These are phyloP conservation scores for Dolichallabes microphthalmus DNA, from an alignment of 2,113 vertebrate species.

Conservation along the genomic window DNA sequence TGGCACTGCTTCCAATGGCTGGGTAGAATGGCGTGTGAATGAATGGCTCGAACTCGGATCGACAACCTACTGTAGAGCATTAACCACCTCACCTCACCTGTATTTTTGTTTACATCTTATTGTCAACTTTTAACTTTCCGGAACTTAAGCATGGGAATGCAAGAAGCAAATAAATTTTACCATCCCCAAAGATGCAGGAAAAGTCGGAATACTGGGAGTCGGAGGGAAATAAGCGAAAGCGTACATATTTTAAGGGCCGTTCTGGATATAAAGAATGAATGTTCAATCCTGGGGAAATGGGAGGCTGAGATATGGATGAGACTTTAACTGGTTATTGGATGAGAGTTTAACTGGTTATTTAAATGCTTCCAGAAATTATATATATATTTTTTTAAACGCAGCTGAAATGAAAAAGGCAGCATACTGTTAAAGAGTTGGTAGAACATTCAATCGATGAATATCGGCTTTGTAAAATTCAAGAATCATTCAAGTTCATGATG, in stretches of 20 bases:
- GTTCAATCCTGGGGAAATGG: not conserved
- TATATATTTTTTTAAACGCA: too few relatives aligned
- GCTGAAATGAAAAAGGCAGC: not conserved
- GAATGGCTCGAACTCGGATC: too few relatives aligned
- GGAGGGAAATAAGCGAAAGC: not conserved
- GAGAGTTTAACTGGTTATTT: constrained; percentile 9
- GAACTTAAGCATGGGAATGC: not conserved
- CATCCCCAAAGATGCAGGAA: not conserved
- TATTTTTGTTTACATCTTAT: not conserved
- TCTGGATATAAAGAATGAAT: not conserved
- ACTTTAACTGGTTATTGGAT: not conserved
- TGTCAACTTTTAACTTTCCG: not conserved
- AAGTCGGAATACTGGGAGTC: not conserved
- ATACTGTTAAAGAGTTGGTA: not conserved
- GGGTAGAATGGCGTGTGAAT: too few relatives aligned
- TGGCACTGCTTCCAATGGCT: too few relatives aligned
- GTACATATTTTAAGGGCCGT: not conserved
- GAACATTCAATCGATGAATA: not conserved
- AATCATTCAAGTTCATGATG: not conserved
- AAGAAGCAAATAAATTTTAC: not conserved
- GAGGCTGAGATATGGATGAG: not conserved
- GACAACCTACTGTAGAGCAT: too few relatives aligned
- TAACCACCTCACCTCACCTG: too few relatives aligned
- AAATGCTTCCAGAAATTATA: not conserved
- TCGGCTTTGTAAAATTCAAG: not conserved